Percentiles rank a stretch among this genome's conserved stretches.
phyloP scores from a whole-genome alignment of 2,113 vertebrate species.

The Semnornis frantzii region DNA sequence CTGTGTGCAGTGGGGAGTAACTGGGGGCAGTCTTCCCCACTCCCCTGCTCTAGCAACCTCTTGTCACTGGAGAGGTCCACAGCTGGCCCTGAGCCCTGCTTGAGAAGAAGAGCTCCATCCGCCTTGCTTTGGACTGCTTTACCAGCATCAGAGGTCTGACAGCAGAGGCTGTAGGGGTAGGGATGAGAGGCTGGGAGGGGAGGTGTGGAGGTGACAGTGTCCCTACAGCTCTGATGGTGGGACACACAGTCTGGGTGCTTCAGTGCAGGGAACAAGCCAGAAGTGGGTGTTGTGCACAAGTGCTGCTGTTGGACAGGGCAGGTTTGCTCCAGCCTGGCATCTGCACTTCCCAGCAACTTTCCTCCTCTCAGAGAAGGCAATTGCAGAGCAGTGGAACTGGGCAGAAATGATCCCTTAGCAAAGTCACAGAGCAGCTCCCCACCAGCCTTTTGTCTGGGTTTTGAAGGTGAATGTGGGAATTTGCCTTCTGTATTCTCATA shows the following conservation, averaged over 20 bases:
- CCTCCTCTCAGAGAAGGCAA: neutral
- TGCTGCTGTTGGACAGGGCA: accelerated
- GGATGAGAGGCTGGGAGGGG: neutral
- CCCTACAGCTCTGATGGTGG: neutral
- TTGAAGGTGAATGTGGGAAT: neutral
- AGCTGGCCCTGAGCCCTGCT: neutral
- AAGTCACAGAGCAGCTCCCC: neutral
- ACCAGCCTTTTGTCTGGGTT: neutral
- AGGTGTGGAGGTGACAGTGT: neutral
- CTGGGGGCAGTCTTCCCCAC: neutral
- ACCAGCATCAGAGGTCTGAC: neutral
- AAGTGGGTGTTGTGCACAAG: accelerated
- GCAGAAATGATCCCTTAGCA: neutral
- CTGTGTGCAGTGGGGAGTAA: neutral
- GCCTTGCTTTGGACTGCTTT: accelerated
- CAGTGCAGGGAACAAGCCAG: accelerated
- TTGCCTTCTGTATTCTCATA: neutral
- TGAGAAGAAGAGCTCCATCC: neutral
- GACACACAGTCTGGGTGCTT: neutral
- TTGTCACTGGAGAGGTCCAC: neutral
- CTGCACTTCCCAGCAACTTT: neutral
- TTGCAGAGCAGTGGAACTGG: neutral
- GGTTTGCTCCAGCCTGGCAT: accelerated
- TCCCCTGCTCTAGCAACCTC: accelerated
- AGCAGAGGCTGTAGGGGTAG: neutral